Base-by-base conservation (phyloP, 2,888 invertebrate genomes). In the Temnothorax rugatulus region DNA sequence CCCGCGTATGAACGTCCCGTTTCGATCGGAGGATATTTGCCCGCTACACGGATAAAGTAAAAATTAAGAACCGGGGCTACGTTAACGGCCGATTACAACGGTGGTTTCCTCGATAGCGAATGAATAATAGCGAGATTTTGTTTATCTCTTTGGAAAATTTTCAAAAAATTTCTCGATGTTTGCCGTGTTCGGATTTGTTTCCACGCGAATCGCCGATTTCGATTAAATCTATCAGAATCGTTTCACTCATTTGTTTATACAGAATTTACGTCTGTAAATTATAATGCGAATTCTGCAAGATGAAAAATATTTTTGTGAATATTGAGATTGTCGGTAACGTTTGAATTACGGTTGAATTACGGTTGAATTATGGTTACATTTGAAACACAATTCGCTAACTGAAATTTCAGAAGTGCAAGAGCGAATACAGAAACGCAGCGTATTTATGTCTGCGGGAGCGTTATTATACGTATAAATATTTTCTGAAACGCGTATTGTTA, bases 241-340 rank as follows among this genome's bases (percentile, higher is more conserved):
- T 59, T 5, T 21, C 8, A 11, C 34, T 34, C 0, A 61, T 74
- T 47, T 34, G n/a, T 61, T 15, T 57, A 25, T 21, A 54, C 18
- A n/a, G 15, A 47, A 54, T 21, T 18, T 50, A 47, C 47, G n/a
- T 69, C n/a, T 38, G n/a, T 38, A 71, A 34, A 54, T 71, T 34
- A 15, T 59, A 38, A 21, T 15, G 11, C 25, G 29, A 61, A 47
- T 74, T 59, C n/a, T 47, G n/a, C 11, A 61, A 0, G 4, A 59
- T 44, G 0, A 4, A 47, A 61, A 61, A 21, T 59, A 57, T 38
- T 71, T 66, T 71, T 69, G 7, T 29, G 7, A 29, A 50, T 69
- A 15, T 38, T 21, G 8, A 34, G 47, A 11, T 69, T n/a, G 15
- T 25, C 38, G 5, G 4, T 34, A 34, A 5, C 29, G 3, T 34